phyloP scores from a whole-genome alignment of 2,113 vertebrate genomes.

The Phyllopteryx taeniolatus region DNA sequence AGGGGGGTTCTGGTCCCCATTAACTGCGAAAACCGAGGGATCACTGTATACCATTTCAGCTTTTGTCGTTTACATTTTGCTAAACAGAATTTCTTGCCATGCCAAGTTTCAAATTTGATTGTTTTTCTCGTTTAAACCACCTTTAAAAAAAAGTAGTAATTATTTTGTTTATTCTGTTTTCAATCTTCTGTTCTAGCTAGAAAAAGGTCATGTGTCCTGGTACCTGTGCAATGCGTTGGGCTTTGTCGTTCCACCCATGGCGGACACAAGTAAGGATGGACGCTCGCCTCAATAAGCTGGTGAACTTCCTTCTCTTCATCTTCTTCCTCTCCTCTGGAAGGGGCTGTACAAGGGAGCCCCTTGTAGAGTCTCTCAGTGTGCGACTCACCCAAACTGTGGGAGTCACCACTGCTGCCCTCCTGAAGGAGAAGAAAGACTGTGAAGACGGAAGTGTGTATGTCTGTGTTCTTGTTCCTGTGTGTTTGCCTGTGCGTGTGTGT shows the following conservation, averaged over 20 bases:
- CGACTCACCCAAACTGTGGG: constrained; percentile 65
- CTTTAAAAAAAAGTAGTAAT: not conserved
- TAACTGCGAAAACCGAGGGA: no score
- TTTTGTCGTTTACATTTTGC: not conserved
- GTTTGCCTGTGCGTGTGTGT: constrained; percentile 6
- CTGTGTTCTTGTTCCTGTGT: constrained; percentile 5
- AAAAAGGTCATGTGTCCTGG: not conserved
- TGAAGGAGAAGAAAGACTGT: constrained; percentile 38
- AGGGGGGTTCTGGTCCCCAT: no score
- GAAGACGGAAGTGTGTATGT: constrained; percentile 13
- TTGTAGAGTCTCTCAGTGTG: constrained; percentile 29
- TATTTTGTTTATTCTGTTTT: not conserved
- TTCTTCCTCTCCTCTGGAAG: constrained; percentile 25
- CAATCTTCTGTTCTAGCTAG: not conserved
- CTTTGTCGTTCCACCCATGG: constrained; percentile 20
- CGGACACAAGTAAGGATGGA: constrained; percentile 17
- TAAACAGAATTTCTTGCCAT: no score
- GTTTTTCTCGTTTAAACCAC: not conserved
- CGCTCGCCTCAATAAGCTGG: constrained; percentile 27
- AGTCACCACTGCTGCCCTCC: constrained; percentile 63
- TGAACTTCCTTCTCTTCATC: constrained; percentile 34
- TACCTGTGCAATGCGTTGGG: constrained; percentile 43
- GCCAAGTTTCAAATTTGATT: not conserved
- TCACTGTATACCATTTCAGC: no score
- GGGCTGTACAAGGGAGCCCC: constrained; percentile 8